These are phyloP conservation scores for Rhingia rostrata DNA, from an alignment of 2,888 invertebrate species.

Conservation along the genomic window DNA sequence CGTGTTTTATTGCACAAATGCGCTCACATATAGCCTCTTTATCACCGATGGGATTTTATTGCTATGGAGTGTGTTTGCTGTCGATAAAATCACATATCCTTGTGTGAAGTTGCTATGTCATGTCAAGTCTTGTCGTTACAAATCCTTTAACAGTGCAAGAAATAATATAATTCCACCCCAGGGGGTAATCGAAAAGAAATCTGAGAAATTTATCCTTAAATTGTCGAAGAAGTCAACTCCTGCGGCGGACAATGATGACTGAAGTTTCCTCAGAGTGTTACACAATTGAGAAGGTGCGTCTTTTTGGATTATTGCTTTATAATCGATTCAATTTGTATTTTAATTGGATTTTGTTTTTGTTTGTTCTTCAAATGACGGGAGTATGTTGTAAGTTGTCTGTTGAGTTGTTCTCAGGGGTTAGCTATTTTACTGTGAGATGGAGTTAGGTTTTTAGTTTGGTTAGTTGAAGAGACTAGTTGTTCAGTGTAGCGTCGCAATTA, in stretches of 20 bases:
- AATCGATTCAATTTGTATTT: conserved; percentile 83
- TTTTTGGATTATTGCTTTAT: conserved; percentile 81
- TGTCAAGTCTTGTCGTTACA: conserved; percentile 67
- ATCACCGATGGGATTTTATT: conserved; percentile 66
- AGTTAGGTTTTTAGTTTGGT: no score
- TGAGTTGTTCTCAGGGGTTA: no score
- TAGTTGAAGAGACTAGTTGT: no score
- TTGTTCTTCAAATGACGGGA: neutral
- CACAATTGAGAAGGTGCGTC: conserved; percentile 61
- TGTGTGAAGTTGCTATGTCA: conserved; percentile 53
- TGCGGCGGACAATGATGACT: conserved; percentile 63
- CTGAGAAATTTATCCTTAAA: conserved; percentile 77
- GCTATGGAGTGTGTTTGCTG: conserved; percentile 24
- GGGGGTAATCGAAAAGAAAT: conserved; percentile 82
- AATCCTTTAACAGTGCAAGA: conserved; percentile 72
- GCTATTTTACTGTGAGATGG: no score
- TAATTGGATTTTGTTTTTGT: conserved; percentile 80
- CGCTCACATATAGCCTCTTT: conserved; percentile 40
- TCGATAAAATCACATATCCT: conserved; percentile 55
- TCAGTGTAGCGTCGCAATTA: no score
- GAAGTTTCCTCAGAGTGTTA: conserved; percentile 36
- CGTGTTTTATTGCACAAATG: conserved; percentile 49
- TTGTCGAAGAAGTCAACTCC: conserved; percentile 61
- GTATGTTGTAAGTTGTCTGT: neutral
- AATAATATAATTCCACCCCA: conserved; percentile 82